Evolutionary conservation across 1,140 invertebrate genomes (phyloP), one percentile per base, ranked within the genome.

Genomic region (Drosophila suzukii): DNA sequence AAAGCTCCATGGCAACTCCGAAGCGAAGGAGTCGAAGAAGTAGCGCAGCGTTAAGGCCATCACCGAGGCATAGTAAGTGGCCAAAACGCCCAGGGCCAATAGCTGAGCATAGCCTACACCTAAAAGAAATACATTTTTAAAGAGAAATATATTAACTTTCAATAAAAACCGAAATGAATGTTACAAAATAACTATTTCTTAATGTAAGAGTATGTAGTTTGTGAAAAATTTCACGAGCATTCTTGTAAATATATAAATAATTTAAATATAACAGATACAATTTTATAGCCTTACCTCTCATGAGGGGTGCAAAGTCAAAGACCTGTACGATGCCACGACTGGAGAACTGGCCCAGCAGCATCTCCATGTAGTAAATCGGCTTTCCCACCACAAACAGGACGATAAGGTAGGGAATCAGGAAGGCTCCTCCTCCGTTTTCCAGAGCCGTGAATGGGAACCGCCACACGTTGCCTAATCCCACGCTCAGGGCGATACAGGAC

Each of bases 301-400:
- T 94, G 4, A 94, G 94, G 6, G 95, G 94, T 11, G 93, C 80
- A 61, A 94, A 89, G 27, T 93, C 92, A 91, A 94, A 95, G 38
- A 95, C 93, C 71, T 94, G 95, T 10, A 97, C 95, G 43, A 95
- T 95, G 30, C 96, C 96, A 34, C 94, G 94, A 49, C 95, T 94
- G 6, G 96, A 94, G 78, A 97, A 97, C 85, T 97, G 96, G 7
- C 96, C 96, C 1, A 97, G 82, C 3, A 95, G 93, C 92, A 96
- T 96, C 91, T 98, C 97, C 93, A 98, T 94, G 82, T 97, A 98
- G 91, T 98, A 98, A 72, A 98, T 94, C 0, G 98, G 97, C 80
- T 97, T 95, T 1, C 97, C 98, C 34, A 97, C 95, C 36, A 98
- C 92, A 3, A 98, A 92, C 43, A 98, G 93, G 24, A 98, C 96